Base-by-base conservation (phyloP, 2,113 vertebrate genomes). In the Sphyrna mokarran region DNA sequence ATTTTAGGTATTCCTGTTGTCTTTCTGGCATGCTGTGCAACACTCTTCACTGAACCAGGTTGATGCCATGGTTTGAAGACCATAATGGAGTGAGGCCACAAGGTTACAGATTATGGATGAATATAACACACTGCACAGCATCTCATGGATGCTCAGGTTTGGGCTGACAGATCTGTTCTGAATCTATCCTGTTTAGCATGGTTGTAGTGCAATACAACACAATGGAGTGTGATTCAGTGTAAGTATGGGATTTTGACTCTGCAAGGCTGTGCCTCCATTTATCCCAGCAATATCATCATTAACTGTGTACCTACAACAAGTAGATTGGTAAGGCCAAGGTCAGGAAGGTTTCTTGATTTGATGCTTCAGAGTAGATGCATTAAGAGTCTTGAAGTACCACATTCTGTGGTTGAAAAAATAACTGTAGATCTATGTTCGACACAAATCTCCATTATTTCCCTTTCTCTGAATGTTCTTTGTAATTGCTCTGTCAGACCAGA, bases 401-500 rank as follows among this genome's bases (percentile, higher is more conserved):
- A 54, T 48, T 48, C 66, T 70, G 94, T 54, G 29, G 69, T 90
- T 90, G 63, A 90, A 54, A 54, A 90, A 90, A 72, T 72, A 95
- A 40, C 23, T 48, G 40, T 54, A 33, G 69, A 76, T 95, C 94
- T 95, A 54, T 54, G 33, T 72, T 10, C 72, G 54, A 43, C 43
- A 95, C 94, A 95, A 76, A 72, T 72, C 93, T 94, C 40, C 48
- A 43, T 43, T 70, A 94, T 94, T 95, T 76, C 68, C 37, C 40
- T 95, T 95, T 76, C 68, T 13, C 69, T 95, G 40, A 61, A 72
- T 54, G 94, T 95, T 76, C 40, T 7, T 3, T 76, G 94, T 72
- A 54, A 95, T 95, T 72, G 94, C 68, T 72, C 43, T 72, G 94
- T 95, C 69, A 95, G 94, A 95, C 94, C 40, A 95, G 48, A 95